Base-by-base conservation (phyloP, 1,140 invertebrate genomes). In the Drosophila teissieri region DNA sequence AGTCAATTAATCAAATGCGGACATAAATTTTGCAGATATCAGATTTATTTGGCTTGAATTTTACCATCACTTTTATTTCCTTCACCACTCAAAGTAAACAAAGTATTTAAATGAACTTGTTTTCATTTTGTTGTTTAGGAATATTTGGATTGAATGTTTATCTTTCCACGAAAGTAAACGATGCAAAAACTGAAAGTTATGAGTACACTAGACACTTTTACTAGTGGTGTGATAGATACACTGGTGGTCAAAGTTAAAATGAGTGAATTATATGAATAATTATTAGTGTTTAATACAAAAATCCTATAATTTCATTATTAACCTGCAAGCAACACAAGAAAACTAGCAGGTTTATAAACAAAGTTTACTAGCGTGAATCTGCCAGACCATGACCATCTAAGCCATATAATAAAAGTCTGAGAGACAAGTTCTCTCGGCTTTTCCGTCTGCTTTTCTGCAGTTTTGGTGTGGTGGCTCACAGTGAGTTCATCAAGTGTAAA, bases 371-470 rank as follows among this genome's bases (percentile, higher is more conserved):
- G 64, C 64, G 67, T 70, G 64, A 56, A 69, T 48, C 44, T 56
- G 64, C 64, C 36, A 70, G 67, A 70, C 67, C 67, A 40, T 70
- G 67, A 70, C 64, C 19, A 46, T 42, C 64, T 27, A 46, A 36
- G 12, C 36, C 40, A 64, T 70, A 69, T 56, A 68, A 56, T 24
- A 40, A 39, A 67, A 40, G 22, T n/a, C 36, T 22, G 49, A 34
- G 51, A 51, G 40, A 24, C 57, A 73, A 62, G 45, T 65, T 75
- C 70, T 65, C 52, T 74, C n/a, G 79, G 64, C 56, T 60, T 70
- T 69, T 78, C 58, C 52, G 64, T 19, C 19, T 79, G 64, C 60
- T 60, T 70, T 69, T 78, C 58, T 64, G 64, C 64, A 68, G 17
- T 68, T 53, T 46, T 17, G 53, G 34, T 24, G 12, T 24, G n/a